Evolutionary conservation across 2,888 invertebrate species (phyloP).

Genomic region (Sarcophaga subvicina): DNA sequence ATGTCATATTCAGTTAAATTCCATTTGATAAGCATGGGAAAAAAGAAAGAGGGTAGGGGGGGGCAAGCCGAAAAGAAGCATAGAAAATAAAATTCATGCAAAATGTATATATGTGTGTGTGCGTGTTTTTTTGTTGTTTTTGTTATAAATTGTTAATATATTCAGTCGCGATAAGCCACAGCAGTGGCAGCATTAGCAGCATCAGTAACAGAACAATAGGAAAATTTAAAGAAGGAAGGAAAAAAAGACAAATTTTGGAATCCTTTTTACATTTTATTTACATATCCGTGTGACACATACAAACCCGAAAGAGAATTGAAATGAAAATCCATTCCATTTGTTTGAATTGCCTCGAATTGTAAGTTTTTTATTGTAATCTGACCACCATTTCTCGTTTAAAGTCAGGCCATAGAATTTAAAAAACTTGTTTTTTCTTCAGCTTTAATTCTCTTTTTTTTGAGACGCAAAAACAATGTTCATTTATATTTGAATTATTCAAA

Average conservation of each 20-base stretch:
- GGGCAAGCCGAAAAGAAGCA: not conserved
- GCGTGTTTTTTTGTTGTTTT: conserved; percentile 31
- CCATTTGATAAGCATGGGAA: not conserved
- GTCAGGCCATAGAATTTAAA: conserved; percentile 28
- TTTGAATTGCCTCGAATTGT: conserved; percentile 5
- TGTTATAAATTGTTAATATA: conserved; percentile 64
- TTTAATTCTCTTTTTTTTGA: too few species aligned
- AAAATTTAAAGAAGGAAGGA: too few species aligned
- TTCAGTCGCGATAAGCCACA: conserved; percentile 66
- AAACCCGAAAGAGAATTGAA: not conserved
- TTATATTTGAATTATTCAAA: too few species aligned
- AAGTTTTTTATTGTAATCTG: conserved; percentile 41
- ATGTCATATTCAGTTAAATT: not conserved
- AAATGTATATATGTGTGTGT: too few species aligned
- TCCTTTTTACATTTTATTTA: not conserved
- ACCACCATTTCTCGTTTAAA: conserved; percentile 35
- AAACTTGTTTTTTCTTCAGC: too few species aligned
- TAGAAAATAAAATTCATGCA: not conserved
- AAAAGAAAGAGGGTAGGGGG: not conserved
- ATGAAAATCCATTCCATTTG: conserved; percentile 20
- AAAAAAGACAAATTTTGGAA: not conserved
- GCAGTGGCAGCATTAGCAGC: not conserved
- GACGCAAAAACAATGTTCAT: too few species aligned
- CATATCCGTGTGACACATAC: not conserved
- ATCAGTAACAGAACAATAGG: conserved; percentile 26